Evolutionary conservation across 2,888 invertebrate species (phyloP).

Genomic region (Sinohyriopsis cumingii): DNA sequence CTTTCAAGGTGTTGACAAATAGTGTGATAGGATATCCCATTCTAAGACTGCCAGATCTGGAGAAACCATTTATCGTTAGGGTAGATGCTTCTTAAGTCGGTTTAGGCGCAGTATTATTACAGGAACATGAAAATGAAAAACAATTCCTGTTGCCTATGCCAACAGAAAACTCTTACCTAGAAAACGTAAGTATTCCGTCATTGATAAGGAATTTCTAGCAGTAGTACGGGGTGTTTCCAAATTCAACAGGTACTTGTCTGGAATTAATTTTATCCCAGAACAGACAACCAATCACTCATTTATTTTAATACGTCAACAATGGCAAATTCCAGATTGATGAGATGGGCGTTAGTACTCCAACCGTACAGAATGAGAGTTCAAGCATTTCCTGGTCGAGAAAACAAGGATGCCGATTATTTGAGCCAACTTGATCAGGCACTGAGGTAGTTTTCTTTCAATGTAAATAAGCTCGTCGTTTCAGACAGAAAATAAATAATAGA

Average conservation of each 20-base stretch:
- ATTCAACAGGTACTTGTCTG: conserved; percentile 6
- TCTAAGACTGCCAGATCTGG: no score
- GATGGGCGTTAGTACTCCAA: conserved; percentile 20
- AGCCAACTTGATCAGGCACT: neutral
- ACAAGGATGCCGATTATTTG: conserved; percentile 12
- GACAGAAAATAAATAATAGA: no score
- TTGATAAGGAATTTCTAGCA: conserved; percentile 3
- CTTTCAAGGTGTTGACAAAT: no score
- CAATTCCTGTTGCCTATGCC: no score
- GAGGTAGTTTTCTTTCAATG: neutral
- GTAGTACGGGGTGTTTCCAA: conserved; percentile 6
- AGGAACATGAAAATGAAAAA: no score
- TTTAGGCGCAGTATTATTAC: no score
- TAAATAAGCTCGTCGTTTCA: no score
- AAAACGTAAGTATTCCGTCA: no score
- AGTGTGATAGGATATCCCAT: no score
- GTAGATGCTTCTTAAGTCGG: no score
- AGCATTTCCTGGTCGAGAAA: conserved; percentile 5
- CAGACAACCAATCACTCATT: conserved; percentile 38
- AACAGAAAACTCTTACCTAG: no score
- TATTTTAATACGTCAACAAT: conserved; percentile 16
- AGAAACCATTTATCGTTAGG: no score
- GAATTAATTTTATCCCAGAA: conserved; percentile 31
- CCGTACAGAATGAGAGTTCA: conserved; percentile 13
- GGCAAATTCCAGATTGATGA: conserved; percentile 19